Evolutionary conservation across 2,113 vertebrate species (phyloP), one percentile per base, ranked within the genome.

Genomic region (Choloepus hoffmanni): DNA sequence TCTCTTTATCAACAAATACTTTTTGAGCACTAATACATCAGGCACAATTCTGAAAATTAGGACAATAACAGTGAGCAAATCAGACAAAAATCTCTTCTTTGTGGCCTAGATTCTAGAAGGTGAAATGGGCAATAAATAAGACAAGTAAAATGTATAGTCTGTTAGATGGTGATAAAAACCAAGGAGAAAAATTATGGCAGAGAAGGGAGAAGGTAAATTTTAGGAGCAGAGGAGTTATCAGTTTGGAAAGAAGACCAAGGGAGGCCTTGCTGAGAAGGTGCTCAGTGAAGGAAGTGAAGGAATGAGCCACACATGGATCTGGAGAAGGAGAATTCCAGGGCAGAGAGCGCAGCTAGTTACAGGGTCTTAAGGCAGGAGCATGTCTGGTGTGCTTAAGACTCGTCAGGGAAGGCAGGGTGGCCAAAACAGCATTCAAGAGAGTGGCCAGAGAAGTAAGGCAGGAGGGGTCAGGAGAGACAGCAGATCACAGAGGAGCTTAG

Each of bases 151-250:
- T n/a, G 1, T 55, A 0, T 14, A 84, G 0, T 67, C 26, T 94
- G 16, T 74, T 55, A 30, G 1, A 30, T 26, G 12, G 7, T 79
- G 48, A 77, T 70, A 55, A 68, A 74, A 65, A 62, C 24, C 43
- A 78, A 95, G 53, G 62, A 89, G 86, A 92, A 89, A 70, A 73
- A 73, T 28, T 15, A 16, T 30, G 63, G 53, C 21, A 55, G 60
- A 76, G 93, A 85, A 21, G 5, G 21, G 48, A 40, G 23, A 68
- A 65, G 45, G 63, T 12, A 48, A 23, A 8, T n/a, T 26, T 77
- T 58, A 43, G 33, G 53, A 11, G 18, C 7, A 9, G 30, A 93
- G 43, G 18, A 55, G 13, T 53, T 85, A 26, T 45, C 33, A 48
- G 62, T 82, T 77, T 87, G 33, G 33, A 43, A 79, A 96, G n/a